A percentile compares a stretch with the other conserved stretches of the same genome.
These are phyloP conservation scores for Manacus vitellinus DNA, from an alignment of 2,113 vertebrate species.

Conservation along the genomic window DNA sequence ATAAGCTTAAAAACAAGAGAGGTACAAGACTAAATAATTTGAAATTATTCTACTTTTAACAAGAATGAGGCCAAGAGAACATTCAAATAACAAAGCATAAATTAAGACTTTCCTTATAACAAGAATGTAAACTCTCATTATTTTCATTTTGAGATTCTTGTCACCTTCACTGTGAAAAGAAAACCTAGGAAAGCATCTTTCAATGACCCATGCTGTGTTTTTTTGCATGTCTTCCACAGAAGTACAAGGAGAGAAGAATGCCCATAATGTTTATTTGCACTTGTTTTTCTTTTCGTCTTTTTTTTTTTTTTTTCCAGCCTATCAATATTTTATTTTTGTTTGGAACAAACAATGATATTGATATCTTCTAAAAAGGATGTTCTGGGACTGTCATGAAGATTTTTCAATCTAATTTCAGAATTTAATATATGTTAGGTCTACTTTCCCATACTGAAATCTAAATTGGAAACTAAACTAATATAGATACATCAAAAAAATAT, in stretches of 20 bases:
- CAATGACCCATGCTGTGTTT: not conserved
- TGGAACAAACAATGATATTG: not conserved
- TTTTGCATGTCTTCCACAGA: not conserved
- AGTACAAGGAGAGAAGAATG: not conserved
- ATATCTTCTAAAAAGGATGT: not conserved
- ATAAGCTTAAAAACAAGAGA: not conserved
- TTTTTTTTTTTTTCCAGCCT: not conserved
- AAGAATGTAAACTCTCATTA: not conserved
- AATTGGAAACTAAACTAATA: not conserved
- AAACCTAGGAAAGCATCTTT: not conserved
- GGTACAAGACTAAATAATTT: not conserved
- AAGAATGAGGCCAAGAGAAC: not conserved
- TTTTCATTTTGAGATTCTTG: not conserved
- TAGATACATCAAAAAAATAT: not conserved
- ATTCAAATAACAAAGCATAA: not conserved
- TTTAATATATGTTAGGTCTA: not conserved
- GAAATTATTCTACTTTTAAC: not conserved
- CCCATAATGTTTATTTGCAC: fast-evolving
- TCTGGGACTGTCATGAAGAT: not conserved
- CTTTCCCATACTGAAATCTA: not conserved
- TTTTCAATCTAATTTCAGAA: not conserved
- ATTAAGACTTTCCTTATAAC: not conserved
- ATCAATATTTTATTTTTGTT: not conserved
- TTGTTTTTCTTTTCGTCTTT: not conserved
- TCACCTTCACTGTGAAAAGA: not conserved